These are phyloP conservation scores for Sussaba pulchella DNA, from an alignment of 2,888 invertebrate species.

Conservation along the genomic window DNA sequence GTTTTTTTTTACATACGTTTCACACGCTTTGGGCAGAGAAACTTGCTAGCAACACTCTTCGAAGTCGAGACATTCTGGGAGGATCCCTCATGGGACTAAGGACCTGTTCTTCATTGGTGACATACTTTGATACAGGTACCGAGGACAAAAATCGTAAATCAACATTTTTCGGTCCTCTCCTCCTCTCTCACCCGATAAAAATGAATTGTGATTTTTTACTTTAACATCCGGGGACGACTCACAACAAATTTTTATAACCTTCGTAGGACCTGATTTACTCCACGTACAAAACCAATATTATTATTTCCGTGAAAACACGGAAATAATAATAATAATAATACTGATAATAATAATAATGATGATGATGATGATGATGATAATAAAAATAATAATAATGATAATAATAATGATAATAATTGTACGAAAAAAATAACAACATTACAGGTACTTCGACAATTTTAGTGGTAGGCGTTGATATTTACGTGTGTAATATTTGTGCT, in stretches of 20 bases:
- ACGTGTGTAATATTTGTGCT: slow-evolving; percentile 29
- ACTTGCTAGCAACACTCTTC: background rate
- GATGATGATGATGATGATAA: too few species aligned
- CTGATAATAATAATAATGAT: background rate
- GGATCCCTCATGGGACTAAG: slow-evolving; percentile 26
- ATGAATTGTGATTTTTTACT: background rate
- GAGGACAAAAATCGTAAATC: background rate
- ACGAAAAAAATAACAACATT: background rate
- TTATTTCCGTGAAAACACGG: too few species aligned
- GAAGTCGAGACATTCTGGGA: slow-evolving; percentile 52
- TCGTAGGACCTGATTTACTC: too few species aligned
- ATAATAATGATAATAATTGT: background rate
- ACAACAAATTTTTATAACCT: background rate
- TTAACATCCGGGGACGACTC: too few species aligned
- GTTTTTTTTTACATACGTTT: slow-evolving; percentile 22
- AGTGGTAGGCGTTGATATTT: background rate
- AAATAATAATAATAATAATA: too few species aligned
- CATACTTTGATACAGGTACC: background rate
- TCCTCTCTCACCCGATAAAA: background rate
- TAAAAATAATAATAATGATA: background rate
- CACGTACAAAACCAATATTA: too few species aligned
- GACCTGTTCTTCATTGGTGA: slow-evolving; percentile 23
- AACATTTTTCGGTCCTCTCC: background rate
- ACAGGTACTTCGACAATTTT: background rate
- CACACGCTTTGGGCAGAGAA: slow-evolving; percentile 43